Percentiles rank a stretch among this genome's conserved stretches.
Evolutionary conservation across 2,113 vertebrate species (phyloP).

Genomic region (Oncorhynchus gorbuscha): DNA sequence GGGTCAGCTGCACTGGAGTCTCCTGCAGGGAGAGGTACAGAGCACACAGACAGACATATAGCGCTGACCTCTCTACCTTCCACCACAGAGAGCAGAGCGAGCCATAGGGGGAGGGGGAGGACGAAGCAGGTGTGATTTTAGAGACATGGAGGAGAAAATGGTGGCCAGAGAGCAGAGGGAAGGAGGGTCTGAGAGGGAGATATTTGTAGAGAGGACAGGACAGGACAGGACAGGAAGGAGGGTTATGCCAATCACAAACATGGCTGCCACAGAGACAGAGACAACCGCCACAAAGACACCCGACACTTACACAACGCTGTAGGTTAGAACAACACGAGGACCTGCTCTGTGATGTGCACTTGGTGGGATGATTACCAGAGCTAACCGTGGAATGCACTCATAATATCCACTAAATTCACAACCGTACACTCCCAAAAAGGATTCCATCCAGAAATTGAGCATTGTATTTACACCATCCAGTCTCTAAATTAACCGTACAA

Average conservation of each 20-base stretch:
- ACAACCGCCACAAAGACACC: constrained; percentile 16
- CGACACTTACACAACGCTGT: background rate
- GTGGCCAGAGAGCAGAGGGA: background rate
- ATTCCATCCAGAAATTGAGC: too few relatives aligned
- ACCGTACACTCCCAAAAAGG: too few relatives aligned
- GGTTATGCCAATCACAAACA: constrained; percentile 42
- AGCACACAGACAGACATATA: too few relatives aligned
- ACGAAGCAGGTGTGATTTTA: background rate
- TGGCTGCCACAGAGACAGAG: constrained; percentile 16
- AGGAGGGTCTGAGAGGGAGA: constrained; percentile 10
- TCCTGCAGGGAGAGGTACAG: constrained; percentile 47
- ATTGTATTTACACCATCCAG: too few relatives aligned
- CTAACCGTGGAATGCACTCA: background rate
- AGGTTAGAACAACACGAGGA: too few relatives aligned
- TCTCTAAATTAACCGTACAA: too few relatives aligned
- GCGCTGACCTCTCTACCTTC: too few relatives aligned
- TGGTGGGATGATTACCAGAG: too few relatives aligned
- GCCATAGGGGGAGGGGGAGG: constrained; percentile 1
- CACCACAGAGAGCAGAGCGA: background rate
- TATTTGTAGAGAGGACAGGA: constrained; percentile 7
- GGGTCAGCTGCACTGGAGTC: constrained; percentile 83
- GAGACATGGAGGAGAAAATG: background rate
- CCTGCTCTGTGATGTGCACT: too few relatives aligned
- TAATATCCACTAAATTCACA: too few relatives aligned
- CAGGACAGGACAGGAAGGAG: constrained; percentile 1